Conservation (phyloP, 2,797 vertebrate genomes). For the Brachyrhaphis roseni region DNA sequence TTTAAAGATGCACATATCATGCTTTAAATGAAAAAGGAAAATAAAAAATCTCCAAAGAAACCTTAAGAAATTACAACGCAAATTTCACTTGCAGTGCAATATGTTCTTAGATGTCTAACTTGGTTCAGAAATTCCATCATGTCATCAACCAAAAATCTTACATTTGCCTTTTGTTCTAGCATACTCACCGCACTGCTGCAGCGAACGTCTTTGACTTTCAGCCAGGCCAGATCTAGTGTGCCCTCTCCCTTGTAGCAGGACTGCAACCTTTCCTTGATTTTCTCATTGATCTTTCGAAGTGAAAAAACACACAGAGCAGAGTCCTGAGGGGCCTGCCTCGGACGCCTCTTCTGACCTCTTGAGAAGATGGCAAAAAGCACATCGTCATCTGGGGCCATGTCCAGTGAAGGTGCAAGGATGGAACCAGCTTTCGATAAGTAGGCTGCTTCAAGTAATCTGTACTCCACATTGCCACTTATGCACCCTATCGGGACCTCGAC, state of each 20-base stretch:
- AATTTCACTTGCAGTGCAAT: neutral
- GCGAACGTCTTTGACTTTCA: slow-evolving; percentile 97
- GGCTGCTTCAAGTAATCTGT: slow-evolving; percentile 95
- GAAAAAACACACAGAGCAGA: slow-evolving; percentile 96
- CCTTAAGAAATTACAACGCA: neutral
- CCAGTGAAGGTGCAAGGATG: slow-evolving; percentile 88
- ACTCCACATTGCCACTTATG: slow-evolving; percentile 91
- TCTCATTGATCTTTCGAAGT: slow-evolving; percentile 93
- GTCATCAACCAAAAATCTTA: neutral
- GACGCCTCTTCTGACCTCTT: slow-evolving; percentile 96
- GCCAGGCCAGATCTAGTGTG: slow-evolving; percentile 96
- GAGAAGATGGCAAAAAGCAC: slow-evolving; percentile 96
- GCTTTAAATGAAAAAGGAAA: neutral
- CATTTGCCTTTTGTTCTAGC: neutral
- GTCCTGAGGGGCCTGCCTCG: slow-evolving; percentile 91
- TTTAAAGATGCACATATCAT: slow-evolving; percentile 1
- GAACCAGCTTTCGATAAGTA: slow-evolving; percentile 94
- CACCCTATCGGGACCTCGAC: slow-evolving; percentile 98
- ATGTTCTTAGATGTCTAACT: neutral
- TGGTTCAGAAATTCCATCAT: neutral
- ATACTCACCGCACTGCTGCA: slow-evolving; percentile 97
- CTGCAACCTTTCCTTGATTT: slow-evolving; percentile 95
- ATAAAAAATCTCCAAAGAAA: neutral
- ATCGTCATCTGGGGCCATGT: slow-evolving; percentile 88
- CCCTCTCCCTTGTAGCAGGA: slow-evolving; percentile 98